Evolutionary conservation across 2,888 invertebrate genomes (phyloP), one percentile per base, ranked within the genome.

Genomic region (Lingula anatina): DNA sequence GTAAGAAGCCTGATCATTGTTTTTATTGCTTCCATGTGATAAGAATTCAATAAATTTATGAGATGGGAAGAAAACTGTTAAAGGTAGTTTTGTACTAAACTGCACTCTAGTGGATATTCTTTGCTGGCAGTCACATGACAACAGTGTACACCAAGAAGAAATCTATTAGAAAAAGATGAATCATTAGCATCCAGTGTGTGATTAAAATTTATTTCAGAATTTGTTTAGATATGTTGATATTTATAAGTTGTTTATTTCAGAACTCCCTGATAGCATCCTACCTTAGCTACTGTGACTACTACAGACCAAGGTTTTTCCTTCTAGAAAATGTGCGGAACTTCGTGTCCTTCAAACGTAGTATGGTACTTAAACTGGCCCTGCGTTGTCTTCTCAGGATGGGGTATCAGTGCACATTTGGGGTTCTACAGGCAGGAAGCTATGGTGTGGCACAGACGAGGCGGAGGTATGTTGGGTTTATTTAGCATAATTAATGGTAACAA

Each of bases 241-340:
- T 31, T 9, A 31, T 31, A 15, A 31, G 31, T 31, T 31, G 31
- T 15, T 9, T 31, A 51, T 64, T 67, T 9, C 73, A 81, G 79
- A 90, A 89, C 73, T 90, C 90, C 0, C 78, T 90, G 15, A 86
- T 90, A 21, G 87, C 87, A 0, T 85, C 89, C 0, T 90, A 85
- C 71, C 80, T 90, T 21, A 88, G 89, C 25, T 90, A 85, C 75
- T 89, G 89, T 70, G 91, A 91, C 73, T 90, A 84, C 75, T 90
- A 88, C 69, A 82, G 90, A 5, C 90, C 90, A 0, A 84, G 85
- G 64, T 90, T 85, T 73, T 89, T 90, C 67, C 81, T 91, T 24
- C 78, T 91, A 67, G 90, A 91, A 75, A 90, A 90, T 66, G 90
- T 91, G 0, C 79, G 89, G 43, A 90, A 90, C 76, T 90, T 91